Base-by-base conservation (phyloP, 2,888 invertebrate species). In the Synergus umbraculus region DNA sequence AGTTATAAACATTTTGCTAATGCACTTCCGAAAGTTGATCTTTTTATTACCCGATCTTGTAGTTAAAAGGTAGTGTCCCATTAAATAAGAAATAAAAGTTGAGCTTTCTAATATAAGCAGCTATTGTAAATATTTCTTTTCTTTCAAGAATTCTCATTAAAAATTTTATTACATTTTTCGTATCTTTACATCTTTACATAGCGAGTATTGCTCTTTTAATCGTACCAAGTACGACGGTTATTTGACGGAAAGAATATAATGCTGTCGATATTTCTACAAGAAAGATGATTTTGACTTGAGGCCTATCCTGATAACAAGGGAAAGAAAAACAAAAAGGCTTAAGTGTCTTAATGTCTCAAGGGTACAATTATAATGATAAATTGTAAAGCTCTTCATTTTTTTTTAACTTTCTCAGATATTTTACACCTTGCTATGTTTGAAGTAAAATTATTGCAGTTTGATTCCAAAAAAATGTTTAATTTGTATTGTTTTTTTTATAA, bases 1-100 rank as follows among this genome's bases (percentile, higher is more conserved):
- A 43, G 18, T 41, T 66, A 66, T 10, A 18, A 66, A 66, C 43
- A 66, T 15, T 41, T 43, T 43, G 43, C 12, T 66, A 66, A 66
- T 44, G 66, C n/a, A 44, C 66, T 66, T 66, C 41, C 43, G 41
- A 10, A 66, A 66, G 10, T 15, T 44, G n/a, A 66, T 29, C 66
- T 18, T 66, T 43, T 43, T 41, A n/a, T 18, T 66, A 9, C 43
- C 18, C 9, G 63, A 63, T 1, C 29, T 37, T 41, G 41, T 37
- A 7, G 15, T 37, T 65, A 41, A 65, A 65, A 41, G 4, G 5
- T 4, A 22, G 4, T 12, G 12, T 60, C 10, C 60, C 1, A 22
- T 22, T 8, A n/a, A 7, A 15, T 15, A n/a, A 49, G 49, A 49
- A 5, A 7, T 49, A 49, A n/a, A 54, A 54, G 54, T 54, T 7